Evolutionary conservation across 2,113 vertebrate genomes (phyloP).

Genomic region (Scatophagus argus): DNA sequence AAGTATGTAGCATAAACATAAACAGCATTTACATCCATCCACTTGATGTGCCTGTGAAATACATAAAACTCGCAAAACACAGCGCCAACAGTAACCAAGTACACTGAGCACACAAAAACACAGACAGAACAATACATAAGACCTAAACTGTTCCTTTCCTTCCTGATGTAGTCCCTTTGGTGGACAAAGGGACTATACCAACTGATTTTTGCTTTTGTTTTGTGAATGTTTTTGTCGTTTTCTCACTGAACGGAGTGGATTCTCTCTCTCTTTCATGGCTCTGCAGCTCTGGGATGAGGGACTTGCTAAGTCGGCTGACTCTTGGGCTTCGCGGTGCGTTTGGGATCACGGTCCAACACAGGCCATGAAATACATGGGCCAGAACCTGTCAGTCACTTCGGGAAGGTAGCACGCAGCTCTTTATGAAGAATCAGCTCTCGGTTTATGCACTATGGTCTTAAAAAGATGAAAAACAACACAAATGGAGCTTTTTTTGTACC

Average conservation of each 20-base stretch:
- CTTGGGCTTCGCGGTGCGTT: constrained; percentile 88
- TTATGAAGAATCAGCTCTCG: neutral
- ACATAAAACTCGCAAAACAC: no score
- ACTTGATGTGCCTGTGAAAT: no score
- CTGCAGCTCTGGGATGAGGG: constrained; percentile 89
- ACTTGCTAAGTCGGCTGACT: constrained; percentile 88
- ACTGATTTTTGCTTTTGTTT: neutral
- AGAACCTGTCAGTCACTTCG: constrained; percentile 91
- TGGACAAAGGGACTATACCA: no score
- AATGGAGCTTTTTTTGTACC: no score
- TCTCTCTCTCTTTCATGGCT: neutral
- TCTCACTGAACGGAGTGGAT: neutral
- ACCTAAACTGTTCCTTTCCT: no score
- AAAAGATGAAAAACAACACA: no score
- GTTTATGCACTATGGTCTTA: neutral
- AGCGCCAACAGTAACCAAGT: no score
- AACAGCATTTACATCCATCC: no score
- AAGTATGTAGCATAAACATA: no score
- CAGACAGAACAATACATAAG: no score
- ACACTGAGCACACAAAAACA: no score
- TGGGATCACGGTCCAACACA: constrained; percentile 91
- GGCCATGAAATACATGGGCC: constrained; percentile 88
- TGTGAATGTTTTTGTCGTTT: neutral
- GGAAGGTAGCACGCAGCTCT: constrained; percentile 81
- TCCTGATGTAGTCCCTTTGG: no score